phyloP scores from a whole-genome alignment of 2,888 invertebrate species.

The Mylabris sibirica region DNA sequence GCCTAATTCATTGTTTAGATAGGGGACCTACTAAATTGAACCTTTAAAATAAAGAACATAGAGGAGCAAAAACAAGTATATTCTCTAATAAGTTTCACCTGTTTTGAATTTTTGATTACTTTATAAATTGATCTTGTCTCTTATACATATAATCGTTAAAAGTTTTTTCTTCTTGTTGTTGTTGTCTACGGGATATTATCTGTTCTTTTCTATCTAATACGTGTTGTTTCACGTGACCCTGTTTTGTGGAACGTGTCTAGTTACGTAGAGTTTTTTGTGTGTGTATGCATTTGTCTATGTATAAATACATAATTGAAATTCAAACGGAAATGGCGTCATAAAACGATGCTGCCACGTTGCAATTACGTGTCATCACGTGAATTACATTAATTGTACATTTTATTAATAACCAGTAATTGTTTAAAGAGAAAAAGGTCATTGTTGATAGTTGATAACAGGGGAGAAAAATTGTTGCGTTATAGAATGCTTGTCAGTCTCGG shows the following conservation, averaged over 20 bases:
- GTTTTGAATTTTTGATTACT: neutral
- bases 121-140: neutral
- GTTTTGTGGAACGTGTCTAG: constrained; percentile 43
- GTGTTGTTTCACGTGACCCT: constrained; percentile 48
- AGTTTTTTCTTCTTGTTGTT: neutral
- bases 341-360: neutral
- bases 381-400: constrained; percentile 23
- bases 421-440: neutral
- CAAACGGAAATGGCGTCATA: constrained; percentile 45
- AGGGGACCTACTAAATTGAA: neutral
- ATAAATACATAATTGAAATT: constrained; percentile 14
- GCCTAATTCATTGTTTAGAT: constrained; percentile 4
- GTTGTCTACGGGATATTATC: neutral
- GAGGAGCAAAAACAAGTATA: too few relatives aligned
- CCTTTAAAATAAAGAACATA: neutral
- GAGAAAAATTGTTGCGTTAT: neutral
- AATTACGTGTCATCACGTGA: constrained; percentile 11
- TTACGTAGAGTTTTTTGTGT: constrained; percentile 40
- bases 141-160: neutral
- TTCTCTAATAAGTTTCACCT: neutral
- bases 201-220: constrained; percentile 24
- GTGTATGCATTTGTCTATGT: neutral
- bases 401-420: neutral
- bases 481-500: neutral
- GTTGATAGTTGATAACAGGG: neutral